Evolutionary conservation across 2,888 invertebrate species (phyloP), one percentile per base, ranked within the genome.

Genomic region (Metalampra italica): DNA sequence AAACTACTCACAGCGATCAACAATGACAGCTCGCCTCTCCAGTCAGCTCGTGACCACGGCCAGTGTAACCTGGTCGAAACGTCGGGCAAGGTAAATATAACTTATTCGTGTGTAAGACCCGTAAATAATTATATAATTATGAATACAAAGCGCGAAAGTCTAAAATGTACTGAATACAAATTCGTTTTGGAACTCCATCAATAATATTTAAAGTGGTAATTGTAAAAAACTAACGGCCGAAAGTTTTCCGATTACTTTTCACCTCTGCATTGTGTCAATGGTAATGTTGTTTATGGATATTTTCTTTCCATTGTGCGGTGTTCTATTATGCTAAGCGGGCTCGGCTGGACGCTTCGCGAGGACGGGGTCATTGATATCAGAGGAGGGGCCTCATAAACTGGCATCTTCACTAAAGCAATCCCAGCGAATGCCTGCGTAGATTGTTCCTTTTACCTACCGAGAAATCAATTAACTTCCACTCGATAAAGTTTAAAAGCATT

Each of bases 351-450:
- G 63, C 54, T 57, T 53, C 55, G 56, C 54, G 53, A 15, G 36
- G 29, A 22, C 52, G 64, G 59, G 66, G 66, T 66, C 67, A 71
- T 67, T 68, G 71, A 62, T 70, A 71, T 67, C 56, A 54, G 53
- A 55, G 49, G 60, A 60, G 60, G 61, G 63, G 59, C 60, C 58
- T 56, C 57, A 63, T 58, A 59, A 59, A 50, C 56, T 50, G 48
- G 51, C 54, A 51, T 57, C 49, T 55, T 56, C 50, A 58, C 54
- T 48, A 50, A 61, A 60, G 51, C 51, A 54, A 58, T 61, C 54
- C 55, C 36, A 49, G 51, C 53, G 50, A 56, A 52, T 42, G 51
- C 56, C 52, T 56, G 50, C 52, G 54, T 57, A 52, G 53, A 54
- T 53, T 61, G 51, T 53, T 53, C 50, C 53, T 52, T 45, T 51